Conservation (phyloP, 1,140 invertebrate genomes). For the Diorhabda carinulata region DNA sequence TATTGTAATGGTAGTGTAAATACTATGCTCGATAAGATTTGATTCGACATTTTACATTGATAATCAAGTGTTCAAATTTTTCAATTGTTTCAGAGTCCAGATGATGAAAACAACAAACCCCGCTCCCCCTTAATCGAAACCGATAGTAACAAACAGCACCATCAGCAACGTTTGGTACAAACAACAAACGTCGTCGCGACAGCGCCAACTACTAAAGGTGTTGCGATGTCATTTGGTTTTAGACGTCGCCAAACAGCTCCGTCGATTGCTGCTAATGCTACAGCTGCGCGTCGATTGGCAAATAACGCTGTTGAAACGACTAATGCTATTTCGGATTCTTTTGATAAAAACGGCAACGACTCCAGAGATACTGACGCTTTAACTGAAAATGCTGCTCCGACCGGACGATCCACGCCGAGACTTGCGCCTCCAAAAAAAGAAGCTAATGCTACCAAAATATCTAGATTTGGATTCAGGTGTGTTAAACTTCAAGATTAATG, state of each 20-base stretch:
- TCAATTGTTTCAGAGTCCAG: conserved; percentile 36
- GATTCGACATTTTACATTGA: too few relatives aligned
- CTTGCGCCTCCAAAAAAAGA: conserved; percentile 54
- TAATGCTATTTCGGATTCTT: conserved; percentile 24
- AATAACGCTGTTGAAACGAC: conserved; percentile 23
- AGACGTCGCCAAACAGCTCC: conserved; percentile 57
- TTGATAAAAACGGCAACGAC: conserved; percentile 30
- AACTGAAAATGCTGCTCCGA: conserved; percentile 39
- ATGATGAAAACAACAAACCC: conserved; percentile 34
- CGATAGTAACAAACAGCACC: conserved; percentile 18
- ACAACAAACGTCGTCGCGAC: neutral
- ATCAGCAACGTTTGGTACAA: neutral
- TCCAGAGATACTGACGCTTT: conserved; percentile 30
- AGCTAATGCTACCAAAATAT: conserved; percentile 47
- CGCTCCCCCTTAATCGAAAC: neutral
- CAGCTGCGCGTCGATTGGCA: conserved; percentile 42
- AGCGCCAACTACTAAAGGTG: conserved; percentile 51
- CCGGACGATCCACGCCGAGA: conserved; percentile 51
- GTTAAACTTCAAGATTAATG: conserved; percentile 13
- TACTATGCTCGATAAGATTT: too few relatives aligned
- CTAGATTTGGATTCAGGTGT: conserved; percentile 54
- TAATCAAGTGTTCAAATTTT: neutral
- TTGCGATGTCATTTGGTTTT: conserved; percentile 68
- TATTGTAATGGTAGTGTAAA: too few relatives aligned
- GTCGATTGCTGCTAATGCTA: conserved; percentile 43